Base-by-base conservation (phyloP, 2,888 invertebrate genomes). In the Dryadula phaetusa region DNA sequence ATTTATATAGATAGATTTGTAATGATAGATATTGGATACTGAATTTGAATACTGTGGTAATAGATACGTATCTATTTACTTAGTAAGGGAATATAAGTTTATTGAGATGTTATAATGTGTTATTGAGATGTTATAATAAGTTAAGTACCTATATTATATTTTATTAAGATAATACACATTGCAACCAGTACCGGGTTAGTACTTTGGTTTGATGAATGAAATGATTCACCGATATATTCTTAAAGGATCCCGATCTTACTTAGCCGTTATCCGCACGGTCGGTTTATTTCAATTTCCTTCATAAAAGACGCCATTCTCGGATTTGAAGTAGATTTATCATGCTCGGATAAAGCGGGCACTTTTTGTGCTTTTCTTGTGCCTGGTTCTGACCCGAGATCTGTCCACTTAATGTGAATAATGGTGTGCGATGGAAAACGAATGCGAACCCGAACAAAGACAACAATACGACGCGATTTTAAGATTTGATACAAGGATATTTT, bases 321-420 rank as follows among this genome's bases (percentile, higher is more conserved):
- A 92, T 92, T 92, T 92, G 92, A 92, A 92, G 92, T 92, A 92
- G 92, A 92, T 92, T 92, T 92, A 92, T 92, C 92, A 92, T 92
- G 92, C 88, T 92, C 88, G 92, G 92, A 92, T 92, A 92, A 92
- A 92, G 90, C 91, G 92, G 88, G 92, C 90, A 92, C 92, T 92
- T 92, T 92, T 92, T 92, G 92, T 92, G 91, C 92, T 92, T 92
- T 91, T 91, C 92, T 90, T 90, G 79, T 90, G 92, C 92, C 92
- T 92, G 92, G 90, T 89, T 90, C 92, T 92, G 92, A 92, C 92
- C 92, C 92, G 90, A 88, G 92, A 92, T 92, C 92, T 92, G 92
- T 92, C 92, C 92, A 92, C 92, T 92, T 92, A 92, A 92, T 92
- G 92, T 92, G 92, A 92, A 92, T 92, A 92, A 92, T 92, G 92